Percentiles rank a stretch among this genome's conserved stretches.
These are phyloP conservation scores for Lepeophtheirus nordmannii DNA, from an alignment of 2,888 invertebrate species.

Conservation along the genomic window DNA sequence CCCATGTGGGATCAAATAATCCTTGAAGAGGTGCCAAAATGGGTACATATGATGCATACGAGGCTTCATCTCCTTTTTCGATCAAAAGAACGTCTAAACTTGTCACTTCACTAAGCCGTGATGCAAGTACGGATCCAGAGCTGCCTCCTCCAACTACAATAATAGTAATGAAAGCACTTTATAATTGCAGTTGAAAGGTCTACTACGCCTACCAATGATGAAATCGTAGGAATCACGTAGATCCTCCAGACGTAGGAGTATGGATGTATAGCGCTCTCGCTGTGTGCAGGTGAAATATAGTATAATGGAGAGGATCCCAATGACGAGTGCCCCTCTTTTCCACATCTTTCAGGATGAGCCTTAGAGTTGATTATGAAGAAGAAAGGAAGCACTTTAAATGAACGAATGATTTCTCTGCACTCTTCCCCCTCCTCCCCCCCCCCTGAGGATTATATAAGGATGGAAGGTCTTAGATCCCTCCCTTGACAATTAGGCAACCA, in stretches of 20 bases:
- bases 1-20: not conserved
- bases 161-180: not conserved
- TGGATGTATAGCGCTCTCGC: not conserved
- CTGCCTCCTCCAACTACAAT: not conserved
- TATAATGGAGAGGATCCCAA: not conserved
- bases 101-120: not conserved
- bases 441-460: too few relatives aligned
- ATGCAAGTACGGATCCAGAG: not conserved
- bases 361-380: too few relatives aligned
- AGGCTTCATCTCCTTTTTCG: not conserved
- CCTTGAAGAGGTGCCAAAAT: not conserved
- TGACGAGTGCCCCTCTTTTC: not conserved
- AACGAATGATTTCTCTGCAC: too few relatives aligned
- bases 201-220: not conserved
- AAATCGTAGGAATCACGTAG: not conserved
- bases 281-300: not conserved
- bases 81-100: not conserved
- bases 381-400: too few relatives aligned
- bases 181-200: too few relatives aligned
- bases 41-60: not conserved
- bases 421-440: too few relatives aligned
- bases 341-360: not conserved
- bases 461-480: too few relatives aligned
- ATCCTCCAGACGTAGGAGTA: not conserved
- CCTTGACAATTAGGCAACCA: too few relatives aligned